Base-by-base conservation (phyloP, 2,888 invertebrate genomes). In the Dryobotodes eremita region DNA sequence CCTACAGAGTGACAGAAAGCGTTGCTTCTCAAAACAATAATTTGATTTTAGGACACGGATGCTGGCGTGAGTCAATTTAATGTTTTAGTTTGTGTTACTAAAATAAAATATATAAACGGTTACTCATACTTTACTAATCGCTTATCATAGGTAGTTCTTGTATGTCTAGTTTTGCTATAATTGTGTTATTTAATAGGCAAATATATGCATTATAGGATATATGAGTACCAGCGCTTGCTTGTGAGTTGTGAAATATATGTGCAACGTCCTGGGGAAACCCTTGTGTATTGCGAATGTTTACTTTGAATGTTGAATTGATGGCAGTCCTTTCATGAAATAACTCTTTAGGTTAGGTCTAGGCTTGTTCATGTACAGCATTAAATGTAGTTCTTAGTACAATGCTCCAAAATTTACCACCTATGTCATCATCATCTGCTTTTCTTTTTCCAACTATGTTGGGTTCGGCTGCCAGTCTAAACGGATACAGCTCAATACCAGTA, bases 31-130 rank as follows among this genome's bases (percentile, higher is more conserved):
- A 62, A 59, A 76, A 80, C 59, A 73, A 69, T 77, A 66, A 70
- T 70, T 78, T 20, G n/a, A 36, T 65, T 73, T 75, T 72, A 65
- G 57, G 48, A 66, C 20, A 42, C 85, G 77, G 88, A 85, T 80
- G 85, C 80, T 71, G 59, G 36, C 53, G 86, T 88, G 82, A 86
- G 82, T 87, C 85, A 85, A 85, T 84, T 72, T 73, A 13, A 68
- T 85, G 65, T 77, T 86, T 84, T 72, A 84, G 64, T 75, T 85
- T 65, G 70, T 62, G 26, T 73, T 71, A 68, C 62, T 84, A 42
- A 75, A 81, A 61, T 87, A 82, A 36, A 61, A 75, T 86, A 65
- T 74, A n/a, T 55, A 61, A 77, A 77, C 31, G 57, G 70, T 87
- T 80, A 87, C 80, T 86, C 69, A 87, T 75, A 48, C 23, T 13